Evolutionary conservation across 2,797 vertebrate genomes (phyloP).

Genomic region (Mus caroli): DNA sequence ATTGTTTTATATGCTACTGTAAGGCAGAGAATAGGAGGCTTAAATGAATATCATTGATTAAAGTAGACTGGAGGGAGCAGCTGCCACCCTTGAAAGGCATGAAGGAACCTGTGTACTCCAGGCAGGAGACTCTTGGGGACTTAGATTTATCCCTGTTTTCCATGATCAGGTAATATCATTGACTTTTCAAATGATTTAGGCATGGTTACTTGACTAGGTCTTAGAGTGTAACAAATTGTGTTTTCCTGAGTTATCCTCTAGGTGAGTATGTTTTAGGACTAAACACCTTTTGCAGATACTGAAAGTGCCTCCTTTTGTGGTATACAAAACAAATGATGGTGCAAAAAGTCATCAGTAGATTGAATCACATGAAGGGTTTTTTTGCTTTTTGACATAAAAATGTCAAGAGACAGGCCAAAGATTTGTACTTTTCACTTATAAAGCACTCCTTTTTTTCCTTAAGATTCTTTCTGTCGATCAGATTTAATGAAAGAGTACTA

Average conservation of each 20-base stretch:
- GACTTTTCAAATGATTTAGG: conserved; percentile 85
- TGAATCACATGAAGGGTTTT: conserved; percentile 88
- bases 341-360: conserved; percentile 89
- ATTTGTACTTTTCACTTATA: conserved; percentile 89
- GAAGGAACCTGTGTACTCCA: conserved; percentile 67
- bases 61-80: conserved; percentile 67
- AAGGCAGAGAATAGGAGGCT: conserved; percentile 75
- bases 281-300: conserved; percentile 90
- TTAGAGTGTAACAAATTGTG: conserved; percentile 86
- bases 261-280: conserved; percentile 86
- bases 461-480: conserved; percentile 88
- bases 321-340: conserved; percentile 87
- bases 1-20: conserved; percentile 71
- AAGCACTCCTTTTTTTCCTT: conserved; percentile 89
- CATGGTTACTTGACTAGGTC: conserved; percentile 86
- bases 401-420: conserved; percentile 91
- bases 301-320: conserved; percentile 92
- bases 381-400: conserved; percentile 89
- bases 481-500: conserved; percentile 83
- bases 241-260: conserved; percentile 88
- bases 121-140: conserved; percentile 56
- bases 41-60: conserved; percentile 76
- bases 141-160: conserved; percentile 47
- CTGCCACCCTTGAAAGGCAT: conserved; percentile 77
- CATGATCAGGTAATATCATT: conserved; percentile 81